Percentiles rank a stretch among this genome's conserved stretches.
phyloP scores from a whole-genome alignment of 2,113 vertebrate genomes.

The Chaetura pelagica region DNA sequence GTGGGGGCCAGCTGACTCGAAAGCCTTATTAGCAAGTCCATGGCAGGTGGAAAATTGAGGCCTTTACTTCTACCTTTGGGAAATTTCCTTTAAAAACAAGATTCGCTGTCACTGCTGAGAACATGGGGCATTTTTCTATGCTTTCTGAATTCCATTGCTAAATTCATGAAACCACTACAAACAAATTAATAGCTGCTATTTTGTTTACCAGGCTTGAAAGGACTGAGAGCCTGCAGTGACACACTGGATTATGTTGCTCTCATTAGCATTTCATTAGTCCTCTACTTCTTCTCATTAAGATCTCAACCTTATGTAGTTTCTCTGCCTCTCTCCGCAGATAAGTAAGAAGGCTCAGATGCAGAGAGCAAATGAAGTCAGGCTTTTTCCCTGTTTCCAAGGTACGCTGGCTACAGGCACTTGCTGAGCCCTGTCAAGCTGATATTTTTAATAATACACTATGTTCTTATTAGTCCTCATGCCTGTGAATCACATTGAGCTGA shows the following conservation, averaged over 20 bases:
- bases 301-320: slow-evolving; percentile 30
- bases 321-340: slow-evolving; percentile 2
- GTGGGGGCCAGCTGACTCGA: neutral
- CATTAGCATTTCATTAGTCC: slow-evolving; percentile 48
- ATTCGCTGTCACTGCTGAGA: neutral
- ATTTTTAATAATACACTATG: slow-evolving; percentile 54
- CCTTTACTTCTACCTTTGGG: neutral
- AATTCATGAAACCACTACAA: neutral
- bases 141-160: neutral
- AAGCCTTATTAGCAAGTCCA: neutral
- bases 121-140: neutral
- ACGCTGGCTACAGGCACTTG: neutral
- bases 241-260: neutral
- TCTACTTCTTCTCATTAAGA: slow-evolving; percentile 46
- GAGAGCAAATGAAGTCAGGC: neutral
- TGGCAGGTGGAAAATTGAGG: neutral
- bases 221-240: slow-evolving; percentile 37
- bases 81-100: neutral
- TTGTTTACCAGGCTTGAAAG: slow-evolving; percentile 45
- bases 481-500: slow-evolving; percentile 45
- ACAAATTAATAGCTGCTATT: slow-evolving; percentile 19
- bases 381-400: neutral
- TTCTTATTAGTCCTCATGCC: slow-evolving; percentile 37
- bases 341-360: neutral
- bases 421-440: slow-evolving; percentile 29